These are phyloP conservation scores for Dyspetes luteomarginatus DNA, from an alignment of 2,888 invertebrate genomes.

Conservation along the genomic window DNA sequence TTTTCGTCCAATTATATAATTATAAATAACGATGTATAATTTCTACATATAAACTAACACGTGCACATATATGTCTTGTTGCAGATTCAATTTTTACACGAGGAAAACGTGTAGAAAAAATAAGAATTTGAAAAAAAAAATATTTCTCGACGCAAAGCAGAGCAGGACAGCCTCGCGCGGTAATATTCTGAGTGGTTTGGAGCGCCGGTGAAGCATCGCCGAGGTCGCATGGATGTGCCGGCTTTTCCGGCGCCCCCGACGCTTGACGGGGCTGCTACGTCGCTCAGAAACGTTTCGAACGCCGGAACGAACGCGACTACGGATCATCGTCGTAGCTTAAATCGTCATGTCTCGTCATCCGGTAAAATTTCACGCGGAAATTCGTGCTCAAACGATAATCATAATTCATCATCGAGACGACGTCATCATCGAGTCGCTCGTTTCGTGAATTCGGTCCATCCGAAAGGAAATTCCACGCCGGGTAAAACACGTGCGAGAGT, in stretches of 20 bases:
- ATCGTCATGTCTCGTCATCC: conserved; percentile 58
- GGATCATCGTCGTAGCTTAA: conserved; percentile 33
- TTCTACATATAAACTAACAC: too few relatives aligned
- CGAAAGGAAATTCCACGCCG: conserved; percentile 57
- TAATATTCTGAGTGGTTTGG: conserved; percentile 26
- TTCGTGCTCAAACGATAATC: conserved; percentile 53
- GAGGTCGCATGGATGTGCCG: conserved; percentile 77
- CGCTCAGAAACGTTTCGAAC: conserved; percentile 71
- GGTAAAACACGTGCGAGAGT: conserved; percentile 67
- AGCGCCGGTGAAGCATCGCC: conserved; percentile 36
- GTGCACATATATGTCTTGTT: too few relatives aligned
- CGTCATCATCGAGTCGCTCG: conserved; percentile 62
- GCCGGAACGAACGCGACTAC: conserved; percentile 62
- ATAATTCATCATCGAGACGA: too few relatives aligned
- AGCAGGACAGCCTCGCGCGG: conserved; percentile 46
- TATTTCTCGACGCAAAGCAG: conserved; percentile 26
- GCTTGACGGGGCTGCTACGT: conserved; percentile 69
- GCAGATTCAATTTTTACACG: too few relatives aligned
- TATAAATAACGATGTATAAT: too few relatives aligned
- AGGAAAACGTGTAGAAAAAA: conserved; percentile 29
- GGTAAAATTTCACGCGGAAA: conserved; percentile 58
- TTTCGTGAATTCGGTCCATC: conserved; percentile 72
- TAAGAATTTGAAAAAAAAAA: conserved; percentile 23
- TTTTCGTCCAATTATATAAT: too few relatives aligned
- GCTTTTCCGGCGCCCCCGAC: conserved; percentile 79